phyloP scores from a whole-genome alignment of 2,113 vertebrate species.

The Toxostoma redivivum region DNA sequence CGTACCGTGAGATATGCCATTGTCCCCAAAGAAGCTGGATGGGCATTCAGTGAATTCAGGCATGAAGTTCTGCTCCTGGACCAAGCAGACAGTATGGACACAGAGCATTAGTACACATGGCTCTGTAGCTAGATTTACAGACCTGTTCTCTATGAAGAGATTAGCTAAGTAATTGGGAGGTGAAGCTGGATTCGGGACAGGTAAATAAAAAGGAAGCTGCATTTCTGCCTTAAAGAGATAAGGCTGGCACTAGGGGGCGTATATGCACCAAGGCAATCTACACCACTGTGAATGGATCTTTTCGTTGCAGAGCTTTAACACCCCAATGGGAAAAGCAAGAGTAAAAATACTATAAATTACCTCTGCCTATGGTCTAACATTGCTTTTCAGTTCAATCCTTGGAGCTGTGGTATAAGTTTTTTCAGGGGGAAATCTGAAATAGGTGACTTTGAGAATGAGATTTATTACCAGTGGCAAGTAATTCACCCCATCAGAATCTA shows the following conservation, averaged over 20 bases:
- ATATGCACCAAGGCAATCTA: not conserved
- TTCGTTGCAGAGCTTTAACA: not conserved
- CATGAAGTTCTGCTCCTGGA: not conserved
- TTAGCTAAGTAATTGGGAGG: not conserved
- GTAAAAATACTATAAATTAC: not conserved
- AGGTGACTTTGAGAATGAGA: not conserved
- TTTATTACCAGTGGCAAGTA: not conserved
- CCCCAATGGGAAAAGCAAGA: not conserved
- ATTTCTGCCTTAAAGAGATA: conserved; percentile 28
- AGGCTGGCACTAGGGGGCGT: not conserved
- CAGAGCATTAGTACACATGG: not conserved
- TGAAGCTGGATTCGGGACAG: not conserved
- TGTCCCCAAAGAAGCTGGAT: not conserved
- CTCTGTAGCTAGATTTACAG: not conserved
- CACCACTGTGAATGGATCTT: not conserved
- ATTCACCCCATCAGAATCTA: not conserved
- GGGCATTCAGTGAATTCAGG: rapidly evolving
- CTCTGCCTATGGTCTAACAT: not conserved
- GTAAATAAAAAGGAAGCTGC: not conserved
- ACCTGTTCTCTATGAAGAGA: not conserved
- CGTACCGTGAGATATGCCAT: not conserved
- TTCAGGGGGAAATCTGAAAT: not conserved
- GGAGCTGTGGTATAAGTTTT: not conserved
- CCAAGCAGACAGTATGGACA: not conserved
- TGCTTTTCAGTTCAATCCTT: not conserved